Base-by-base conservation (phyloP, 2,888 invertebrate genomes). In the Chalcis sispes region DNA sequence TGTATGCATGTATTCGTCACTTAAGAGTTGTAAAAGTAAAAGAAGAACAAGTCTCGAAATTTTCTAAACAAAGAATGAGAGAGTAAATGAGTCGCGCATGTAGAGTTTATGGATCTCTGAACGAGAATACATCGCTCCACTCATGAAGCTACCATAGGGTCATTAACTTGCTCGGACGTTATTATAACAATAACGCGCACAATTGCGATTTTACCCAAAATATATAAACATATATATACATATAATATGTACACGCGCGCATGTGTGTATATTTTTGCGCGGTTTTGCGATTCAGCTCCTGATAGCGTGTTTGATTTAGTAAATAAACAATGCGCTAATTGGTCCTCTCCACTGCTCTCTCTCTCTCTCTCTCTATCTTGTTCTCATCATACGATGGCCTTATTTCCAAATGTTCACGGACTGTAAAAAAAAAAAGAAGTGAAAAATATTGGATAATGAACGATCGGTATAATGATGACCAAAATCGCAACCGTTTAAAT, bases 261-360 rank as follows among this genome's bases (percentile, higher is more conserved):
- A n/a, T n/a, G n/a, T n/a, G n/a, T n/a, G n/a, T n/a, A 42, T n/a
- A n/a, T 36, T 58, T 36, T 58, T 20, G 20, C 32, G 58, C 42
- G 20, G 25, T 61, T 46, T 10, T 23, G 20, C 54, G 42, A 48
- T 69, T 58, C 20, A 2, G 15, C 32, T 5, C 0, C 36, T 40
- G 69, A 70, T 70, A 70, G 59, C 32, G 36, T 25, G 29, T n/a
- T 46, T 50, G 69, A 70, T 70, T 59, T 70, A 70, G 36, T 50
- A 59, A 59, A 59, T 70, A 70, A 70, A 70, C 48, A 50, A 48
- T 50, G 36, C 18, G 36, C 36, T 59, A 70, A 70, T 59, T 70
- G 56, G 29, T 42, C n/a, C n/a, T n/a, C n/a, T n/a, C n/a, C n/a
- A n/a, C n/a, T n/a, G n/a, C n/a, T n/a, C n/a, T n/a, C n/a, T n/a